Base-by-base conservation (phyloP, 2,888 invertebrate genomes). In the Lycaena phlaeas region DNA sequence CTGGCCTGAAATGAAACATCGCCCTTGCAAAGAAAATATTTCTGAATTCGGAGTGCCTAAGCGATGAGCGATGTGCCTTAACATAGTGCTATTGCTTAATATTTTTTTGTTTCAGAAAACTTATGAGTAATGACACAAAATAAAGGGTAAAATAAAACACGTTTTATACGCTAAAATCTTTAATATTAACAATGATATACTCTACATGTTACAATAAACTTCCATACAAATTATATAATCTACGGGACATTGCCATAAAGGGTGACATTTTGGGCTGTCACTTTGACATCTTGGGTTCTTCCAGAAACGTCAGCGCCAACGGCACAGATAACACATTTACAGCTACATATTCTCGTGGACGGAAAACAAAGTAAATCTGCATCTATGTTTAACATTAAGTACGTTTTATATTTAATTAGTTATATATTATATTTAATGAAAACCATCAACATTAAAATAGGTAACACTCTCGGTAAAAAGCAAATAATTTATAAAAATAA, bases 171-270 rank as follows among this genome's bases (percentile, higher is more conserved):
- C 82, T 82, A 82, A 82, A 82, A 81, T 81, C 74, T 82, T 79
- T 82, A 82, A 72, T 77, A 76, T 79, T 81, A 82, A 82, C 82
- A 82, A 76, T 72, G 56, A 82, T 82, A 82, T 82, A 81, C 69
- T 82, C 78, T 81, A 81, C 77, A 70, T 53, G 64, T 74, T 69
- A 74, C 67, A 69, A 70, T 77, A 74, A 75, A 76, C 68, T 62
- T 71, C 54, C 65, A 69, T 74, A 73, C 66, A 74, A 73, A 76
- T 59, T 62, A 64, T 53, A 55, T 51, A 54, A 50, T 51, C 59
- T 59, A 63, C 55, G 51, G 53, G 56, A 57, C 57, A 48, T 48
- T 50, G 52, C 50, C 51, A 22, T 22, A 15, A 17, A 22, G 11
- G 25, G 45, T 44, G 52, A 51, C 51, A 51, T 52, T 49, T 51